Evolutionary conservation across 1,140 invertebrate species (phyloP).

Genomic region (Trachymyrmex septentrionalis): DNA sequence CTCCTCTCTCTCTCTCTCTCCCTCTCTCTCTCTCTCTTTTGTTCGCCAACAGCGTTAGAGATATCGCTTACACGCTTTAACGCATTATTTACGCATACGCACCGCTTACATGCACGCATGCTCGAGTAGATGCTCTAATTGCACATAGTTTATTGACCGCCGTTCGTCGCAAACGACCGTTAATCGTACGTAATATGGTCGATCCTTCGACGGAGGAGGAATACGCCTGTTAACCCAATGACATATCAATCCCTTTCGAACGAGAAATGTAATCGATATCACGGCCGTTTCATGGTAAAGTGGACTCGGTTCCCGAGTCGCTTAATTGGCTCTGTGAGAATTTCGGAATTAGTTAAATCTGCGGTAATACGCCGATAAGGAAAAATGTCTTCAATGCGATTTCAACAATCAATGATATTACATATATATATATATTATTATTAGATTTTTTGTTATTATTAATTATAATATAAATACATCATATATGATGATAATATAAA

Average conservation of each 20-base stretch:
- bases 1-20: not conserved
- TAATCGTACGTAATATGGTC: constrained; percentile 39
- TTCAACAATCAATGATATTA: not conserved
- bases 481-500: no score
- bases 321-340: constrained; percentile 19
- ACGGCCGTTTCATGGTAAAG: not conserved
- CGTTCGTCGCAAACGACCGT: constrained; percentile 13
- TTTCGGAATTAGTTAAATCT: constrained; percentile 1
- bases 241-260: constrained; percentile 40
- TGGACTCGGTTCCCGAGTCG: not conserved
- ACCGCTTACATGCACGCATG: not conserved
- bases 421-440: not conserved
- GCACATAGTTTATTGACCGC: constrained; percentile 25
- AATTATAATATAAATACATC: not conserved
- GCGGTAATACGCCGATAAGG: not conserved
- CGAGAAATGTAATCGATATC: constrained; percentile 36
- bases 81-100: constrained; percentile 9
- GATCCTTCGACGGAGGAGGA: constrained; percentile 29
- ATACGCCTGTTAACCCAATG: constrained; percentile 39
- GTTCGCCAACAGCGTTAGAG: constrained; percentile 1
- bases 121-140: constrained; percentile 25
- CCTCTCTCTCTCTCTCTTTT: not conserved
- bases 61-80: constrained; percentile 25
- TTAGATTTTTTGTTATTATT: not conserved
- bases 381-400: not conserved